Conservation (phyloP, 2,888 invertebrate species). For the Lathronympha strigana region DNA sequence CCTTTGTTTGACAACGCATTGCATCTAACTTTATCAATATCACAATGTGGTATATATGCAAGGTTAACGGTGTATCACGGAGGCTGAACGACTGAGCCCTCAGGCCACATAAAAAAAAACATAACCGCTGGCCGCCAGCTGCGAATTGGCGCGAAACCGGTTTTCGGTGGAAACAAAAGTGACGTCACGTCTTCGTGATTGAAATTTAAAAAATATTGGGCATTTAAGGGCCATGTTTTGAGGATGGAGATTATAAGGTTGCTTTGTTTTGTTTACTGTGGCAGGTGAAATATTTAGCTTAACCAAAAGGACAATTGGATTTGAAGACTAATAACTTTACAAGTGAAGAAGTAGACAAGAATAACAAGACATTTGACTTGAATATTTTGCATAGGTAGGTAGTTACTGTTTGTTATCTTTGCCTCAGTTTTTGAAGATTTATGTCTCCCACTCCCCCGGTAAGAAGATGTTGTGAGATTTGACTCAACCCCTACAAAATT, state of each 20-base stretch:
- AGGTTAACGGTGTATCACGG: slow-evolving; percentile 75
- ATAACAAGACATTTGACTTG: too few species aligned
- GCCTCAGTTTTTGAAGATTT: too few species aligned
- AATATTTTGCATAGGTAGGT: too few species aligned
- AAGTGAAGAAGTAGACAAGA: too few species aligned
- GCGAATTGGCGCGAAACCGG: slow-evolving; percentile 81
- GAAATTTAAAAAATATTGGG: slow-evolving; percentile 70
- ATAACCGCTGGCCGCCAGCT: slow-evolving; percentile 76
- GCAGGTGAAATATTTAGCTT: slow-evolving; percentile 46
- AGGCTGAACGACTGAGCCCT: slow-evolving; percentile 64
- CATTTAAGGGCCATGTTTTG: slow-evolving; percentile 65
- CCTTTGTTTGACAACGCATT: neutral
- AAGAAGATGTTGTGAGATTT: too few species aligned
- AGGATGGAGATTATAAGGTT: slow-evolving; percentile 59
- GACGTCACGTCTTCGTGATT: slow-evolving; percentile 72
- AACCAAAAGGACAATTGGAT: slow-evolving; percentile 1
- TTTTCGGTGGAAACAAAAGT: slow-evolving; percentile 74
- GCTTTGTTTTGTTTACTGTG: slow-evolving; percentile 44
- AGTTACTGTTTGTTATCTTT: too few species aligned
- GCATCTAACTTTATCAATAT: slow-evolving; percentile 23
- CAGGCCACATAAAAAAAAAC: slow-evolving; percentile 59
- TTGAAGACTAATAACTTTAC: neutral
- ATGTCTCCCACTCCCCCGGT: too few species aligned
- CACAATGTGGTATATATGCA: slow-evolving; percentile 40
- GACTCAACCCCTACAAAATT: too few species aligned